Evolutionary conservation across 2,113 vertebrate genomes (phyloP).

Genomic region (Amazona vittata): DNA sequence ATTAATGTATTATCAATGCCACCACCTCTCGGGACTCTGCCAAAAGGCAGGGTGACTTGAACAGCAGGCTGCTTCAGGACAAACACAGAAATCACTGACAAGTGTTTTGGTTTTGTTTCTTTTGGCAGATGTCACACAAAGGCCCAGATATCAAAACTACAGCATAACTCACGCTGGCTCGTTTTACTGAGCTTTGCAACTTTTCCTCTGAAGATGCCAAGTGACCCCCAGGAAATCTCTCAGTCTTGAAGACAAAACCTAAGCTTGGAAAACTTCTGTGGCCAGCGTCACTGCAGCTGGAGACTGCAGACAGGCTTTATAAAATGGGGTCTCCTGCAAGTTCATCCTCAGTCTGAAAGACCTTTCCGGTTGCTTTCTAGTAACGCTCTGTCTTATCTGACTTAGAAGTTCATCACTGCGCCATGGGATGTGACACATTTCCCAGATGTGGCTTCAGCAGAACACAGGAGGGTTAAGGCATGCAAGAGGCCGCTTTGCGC

Average conservation of each 20-base stretch:
- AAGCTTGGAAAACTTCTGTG: not conserved
- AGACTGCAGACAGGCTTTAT: not conserved
- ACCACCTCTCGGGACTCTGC: not conserved
- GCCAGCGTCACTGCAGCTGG: not conserved
- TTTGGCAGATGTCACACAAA: not conserved
- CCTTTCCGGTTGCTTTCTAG: not conserved
- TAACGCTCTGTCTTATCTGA: not conserved
- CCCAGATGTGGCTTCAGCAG: not conserved
- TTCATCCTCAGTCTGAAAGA: not conserved
- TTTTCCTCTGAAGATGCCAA: not conserved
- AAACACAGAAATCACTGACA: not conserved
- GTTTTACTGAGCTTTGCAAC: not conserved
- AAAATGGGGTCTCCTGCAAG: not conserved
- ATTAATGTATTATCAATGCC: too few relatives aligned
- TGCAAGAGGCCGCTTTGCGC: not conserved
- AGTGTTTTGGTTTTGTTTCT: not conserved
- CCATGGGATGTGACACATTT: not conserved
- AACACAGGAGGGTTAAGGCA: accelerated
- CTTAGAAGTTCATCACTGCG: not conserved
- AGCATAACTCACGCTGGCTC: accelerated
- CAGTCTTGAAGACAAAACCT: not conserved
- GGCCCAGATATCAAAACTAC: not conserved
- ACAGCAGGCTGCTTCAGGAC: not conserved
- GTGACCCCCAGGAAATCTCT: not conserved
- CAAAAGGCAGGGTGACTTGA: not conserved